A percentile compares a stretch with the other conserved stretches of the same genome.
These are phyloP conservation scores for Calephelis perditalis DNA, from an alignment of 2,888 invertebrate species.

Conservation along the genomic window DNA sequence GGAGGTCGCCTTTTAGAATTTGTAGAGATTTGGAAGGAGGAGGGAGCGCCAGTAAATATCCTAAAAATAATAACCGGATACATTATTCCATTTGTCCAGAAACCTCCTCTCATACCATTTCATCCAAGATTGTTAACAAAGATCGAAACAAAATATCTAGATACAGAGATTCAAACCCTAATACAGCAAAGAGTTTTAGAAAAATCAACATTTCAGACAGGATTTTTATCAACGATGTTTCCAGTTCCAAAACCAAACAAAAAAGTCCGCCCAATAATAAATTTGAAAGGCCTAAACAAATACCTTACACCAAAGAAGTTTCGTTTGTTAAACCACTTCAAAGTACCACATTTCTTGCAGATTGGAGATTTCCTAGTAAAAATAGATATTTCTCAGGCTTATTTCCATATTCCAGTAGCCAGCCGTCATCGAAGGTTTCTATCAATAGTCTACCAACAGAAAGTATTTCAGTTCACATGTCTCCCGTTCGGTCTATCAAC, in stretches of 20 bases:
- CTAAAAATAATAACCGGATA: constrained; percentile 21
- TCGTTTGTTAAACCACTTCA: constrained; percentile 15
- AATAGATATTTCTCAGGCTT: too few species aligned
- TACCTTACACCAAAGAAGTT: constrained; percentile 18
- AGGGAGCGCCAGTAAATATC: constrained; percentile 16
- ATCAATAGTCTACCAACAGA: too few species aligned
- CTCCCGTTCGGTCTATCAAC: too few species aligned
- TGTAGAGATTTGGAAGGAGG: constrained; percentile 13
- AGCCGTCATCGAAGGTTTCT: too few species aligned
- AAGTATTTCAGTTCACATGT: too few species aligned
- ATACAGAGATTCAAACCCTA: constrained; percentile 18
- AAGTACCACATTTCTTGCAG: constrained; percentile 9
- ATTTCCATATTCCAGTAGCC: too few species aligned
- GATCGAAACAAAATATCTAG: constrained; percentile 21
- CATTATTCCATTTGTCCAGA: constrained; percentile 19
- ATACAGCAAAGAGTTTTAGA: too few species aligned
- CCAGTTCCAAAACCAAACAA: too few species aligned
- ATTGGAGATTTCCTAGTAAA: too few species aligned
- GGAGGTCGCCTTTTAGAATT: neutral
- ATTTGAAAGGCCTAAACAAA: too few species aligned
- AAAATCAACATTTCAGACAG: too few species aligned
- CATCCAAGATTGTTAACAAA: neutral
- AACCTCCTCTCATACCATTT: constrained; percentile 10
- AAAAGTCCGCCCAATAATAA: constrained; percentile 20
- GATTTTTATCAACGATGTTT: too few species aligned